Base-by-base conservation (phyloP, 2,113 vertebrate species). In the Cheirogaleus medius region DNA sequence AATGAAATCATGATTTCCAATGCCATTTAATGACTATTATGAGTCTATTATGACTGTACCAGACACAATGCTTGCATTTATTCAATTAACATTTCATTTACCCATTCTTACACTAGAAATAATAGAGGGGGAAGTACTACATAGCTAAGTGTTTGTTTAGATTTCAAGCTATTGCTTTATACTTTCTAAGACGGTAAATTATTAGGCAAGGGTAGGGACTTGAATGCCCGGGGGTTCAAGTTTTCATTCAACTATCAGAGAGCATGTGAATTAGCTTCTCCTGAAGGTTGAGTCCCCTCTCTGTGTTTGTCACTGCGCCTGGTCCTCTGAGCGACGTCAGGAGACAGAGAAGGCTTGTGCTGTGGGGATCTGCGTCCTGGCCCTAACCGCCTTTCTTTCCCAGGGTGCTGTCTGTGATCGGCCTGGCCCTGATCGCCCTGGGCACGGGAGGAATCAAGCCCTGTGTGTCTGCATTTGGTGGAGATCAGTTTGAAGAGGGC, bases 371-470 rank as follows among this genome's bases (percentile, higher is more conserved):
- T 84, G n/a, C 73, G 8, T 60, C 73, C 54, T 0, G 1, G 7
- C 89, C 44, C 54, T 84, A n/a, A 92, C 20, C 47, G 44, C 39
- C 7, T 80, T 78, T 44, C 39, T 97, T 73, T 69, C 84, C 14
- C 91, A 99, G 99, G 10, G 98, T 42, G 0, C 83, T 99, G 91
- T 99, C 99, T 49, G 99, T 99, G 99, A 13, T 99, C 66, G 99
- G 99, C 17, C 98, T 99, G 97, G 4, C 98, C 84, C 99, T 99
- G 89, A 99, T 99, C 60, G 99, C 99, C 37, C 91, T 99, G 0
- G 99, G 99, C 4, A 99, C 99, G 0, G 99, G 99, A 14, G 99
- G 99, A 25, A 99, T 99, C 98, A 99, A 99, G 97, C 99, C 99
- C 6, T 99, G 99, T 39, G 99, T 99, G 87, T 98, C 99, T 89